Conservation (phyloP, 2,888 invertebrate species). For the Xiphydria camelus region DNA sequence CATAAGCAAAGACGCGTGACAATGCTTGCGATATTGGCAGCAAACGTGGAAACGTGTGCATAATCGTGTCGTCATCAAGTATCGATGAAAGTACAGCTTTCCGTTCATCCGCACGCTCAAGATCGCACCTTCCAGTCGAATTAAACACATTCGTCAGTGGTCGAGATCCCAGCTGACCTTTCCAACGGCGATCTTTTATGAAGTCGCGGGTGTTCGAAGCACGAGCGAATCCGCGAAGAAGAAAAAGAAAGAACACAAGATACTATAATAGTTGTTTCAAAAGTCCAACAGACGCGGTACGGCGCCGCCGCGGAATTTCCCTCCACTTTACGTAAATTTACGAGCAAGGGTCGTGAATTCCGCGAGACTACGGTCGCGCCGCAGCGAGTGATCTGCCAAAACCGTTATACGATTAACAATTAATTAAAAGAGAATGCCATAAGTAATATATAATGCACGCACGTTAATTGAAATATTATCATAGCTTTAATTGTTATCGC, state of each 20-base stretch:
- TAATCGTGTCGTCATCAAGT: too few relatives aligned
- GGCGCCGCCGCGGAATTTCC: background rate
- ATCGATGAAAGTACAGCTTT: too few relatives aligned
- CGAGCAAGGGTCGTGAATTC: background rate
- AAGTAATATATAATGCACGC: constrained; percentile 49
- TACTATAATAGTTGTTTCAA: constrained; percentile 4
- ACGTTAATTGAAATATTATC: constrained; percentile 53
- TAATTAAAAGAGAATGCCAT: constrained; percentile 34
- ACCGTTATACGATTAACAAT: constrained; percentile 36
- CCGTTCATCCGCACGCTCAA: too few relatives aligned
- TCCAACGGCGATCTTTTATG: too few relatives aligned
- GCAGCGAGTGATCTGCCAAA: constrained; percentile 22
- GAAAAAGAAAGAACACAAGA: constrained; percentile 6
- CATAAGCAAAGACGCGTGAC: too few relatives aligned
- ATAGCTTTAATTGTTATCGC: constrained; percentile 56
- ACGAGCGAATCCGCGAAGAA: constrained; percentile 19
- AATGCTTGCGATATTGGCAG: too few relatives aligned
- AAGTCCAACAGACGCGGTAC: background rate
- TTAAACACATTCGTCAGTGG: too few relatives aligned
- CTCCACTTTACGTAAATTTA: constrained; percentile 9
- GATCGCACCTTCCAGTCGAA: too few relatives aligned
- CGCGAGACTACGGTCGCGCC: background rate
- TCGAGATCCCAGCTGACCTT: too few relatives aligned
- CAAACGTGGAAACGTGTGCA: too few relatives aligned
- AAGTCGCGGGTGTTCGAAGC: too few relatives aligned